Conservation (phyloP, 2,888 invertebrate species). For the Drosophila quinaria region DNA sequence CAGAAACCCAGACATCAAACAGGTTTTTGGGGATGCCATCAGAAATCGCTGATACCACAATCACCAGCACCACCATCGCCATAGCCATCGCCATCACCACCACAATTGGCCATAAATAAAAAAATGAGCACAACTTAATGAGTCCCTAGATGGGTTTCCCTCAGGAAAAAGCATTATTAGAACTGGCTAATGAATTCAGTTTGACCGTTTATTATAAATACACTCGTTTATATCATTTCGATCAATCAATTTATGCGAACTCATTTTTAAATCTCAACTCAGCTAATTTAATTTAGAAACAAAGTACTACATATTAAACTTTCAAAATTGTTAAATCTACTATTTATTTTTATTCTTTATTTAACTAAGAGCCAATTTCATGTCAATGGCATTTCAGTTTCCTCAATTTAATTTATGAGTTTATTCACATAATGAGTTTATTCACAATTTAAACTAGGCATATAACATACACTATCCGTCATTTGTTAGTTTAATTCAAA, state of each 20-base stretch:
- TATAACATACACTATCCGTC: not conserved
- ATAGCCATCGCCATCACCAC: constrained; percentile 11
- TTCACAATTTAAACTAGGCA: not conserved
- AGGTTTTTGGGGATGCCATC: constrained; percentile 33
- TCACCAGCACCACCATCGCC: not conserved
- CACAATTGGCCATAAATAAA: constrained; percentile 62
- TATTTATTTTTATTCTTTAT: too few relatives aligned
- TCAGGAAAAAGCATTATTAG: constrained; percentile 9
- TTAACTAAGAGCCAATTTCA: not conserved
- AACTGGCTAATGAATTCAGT: constrained; percentile 26
- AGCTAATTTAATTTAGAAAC: not conserved
- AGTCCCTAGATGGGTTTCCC: constrained; percentile 25
- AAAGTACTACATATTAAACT: not conserved
- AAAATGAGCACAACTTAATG: constrained; percentile 47
- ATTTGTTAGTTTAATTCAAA: not conserved
- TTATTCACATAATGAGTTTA: not conserved
- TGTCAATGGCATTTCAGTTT: not conserved
- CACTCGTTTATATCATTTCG: constrained; percentile 9
- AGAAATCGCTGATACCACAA: constrained; percentile 7
- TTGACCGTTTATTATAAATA: not conserved
- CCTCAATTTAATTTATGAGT: not conserved
- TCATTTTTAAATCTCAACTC: not conserved
- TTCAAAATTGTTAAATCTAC: too few relatives aligned
- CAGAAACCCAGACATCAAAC: constrained; percentile 73
- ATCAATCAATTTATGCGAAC: constrained; percentile 1